A percentile compares a stretch with the other conserved stretches of the same genome.
phyloP scores from a whole-genome alignment of 2,888 invertebrate species.

The Spialia ferax region DNA sequence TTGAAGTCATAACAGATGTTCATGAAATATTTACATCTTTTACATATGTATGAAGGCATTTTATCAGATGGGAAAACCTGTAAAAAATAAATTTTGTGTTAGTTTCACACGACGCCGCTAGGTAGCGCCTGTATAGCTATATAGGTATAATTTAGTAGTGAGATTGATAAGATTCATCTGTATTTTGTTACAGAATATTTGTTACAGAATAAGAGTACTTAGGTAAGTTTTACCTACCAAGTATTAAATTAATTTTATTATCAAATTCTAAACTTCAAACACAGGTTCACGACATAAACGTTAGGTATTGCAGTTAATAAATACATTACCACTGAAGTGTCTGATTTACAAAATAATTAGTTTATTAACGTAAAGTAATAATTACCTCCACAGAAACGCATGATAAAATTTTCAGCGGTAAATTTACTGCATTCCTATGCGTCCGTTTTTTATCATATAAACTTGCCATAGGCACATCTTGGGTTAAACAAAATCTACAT shows the following conservation, averaged over 20 bases:
- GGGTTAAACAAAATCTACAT: conserved; percentile 91
- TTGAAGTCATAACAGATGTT: conserved; percentile 91
- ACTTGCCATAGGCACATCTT: conserved; percentile 87
- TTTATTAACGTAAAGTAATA: not conserved
- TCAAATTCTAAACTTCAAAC: no score
- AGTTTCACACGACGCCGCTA: conserved; percentile 37
- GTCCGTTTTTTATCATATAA: conserved; percentile 88
- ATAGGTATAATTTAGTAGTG: not conserved
- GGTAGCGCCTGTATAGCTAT: conserved; percentile 49
- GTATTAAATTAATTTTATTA: no score
- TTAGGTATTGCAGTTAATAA: conserved; percentile 17
- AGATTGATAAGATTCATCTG: not conserved
- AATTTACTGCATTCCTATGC: conserved; percentile 88
- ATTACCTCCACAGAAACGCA: conserved; percentile 92
- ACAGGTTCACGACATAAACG: no score
- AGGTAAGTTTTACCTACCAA: no score
- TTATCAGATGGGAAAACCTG: conserved; percentile 89
- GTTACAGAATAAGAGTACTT: no score
- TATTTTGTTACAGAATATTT: not conserved
- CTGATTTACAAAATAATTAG: not conserved
- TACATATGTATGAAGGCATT: conserved; percentile 91
- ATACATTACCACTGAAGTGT: not conserved
- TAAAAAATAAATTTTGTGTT: conserved; percentile 39
- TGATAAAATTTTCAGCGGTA: conserved; percentile 92
- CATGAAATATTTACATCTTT: conserved; percentile 89